These are phyloP conservation scores for Gnathonemus longibarbis DNA, from an alignment of 2,113 vertebrate genomes.

Conservation along the genomic window DNA sequence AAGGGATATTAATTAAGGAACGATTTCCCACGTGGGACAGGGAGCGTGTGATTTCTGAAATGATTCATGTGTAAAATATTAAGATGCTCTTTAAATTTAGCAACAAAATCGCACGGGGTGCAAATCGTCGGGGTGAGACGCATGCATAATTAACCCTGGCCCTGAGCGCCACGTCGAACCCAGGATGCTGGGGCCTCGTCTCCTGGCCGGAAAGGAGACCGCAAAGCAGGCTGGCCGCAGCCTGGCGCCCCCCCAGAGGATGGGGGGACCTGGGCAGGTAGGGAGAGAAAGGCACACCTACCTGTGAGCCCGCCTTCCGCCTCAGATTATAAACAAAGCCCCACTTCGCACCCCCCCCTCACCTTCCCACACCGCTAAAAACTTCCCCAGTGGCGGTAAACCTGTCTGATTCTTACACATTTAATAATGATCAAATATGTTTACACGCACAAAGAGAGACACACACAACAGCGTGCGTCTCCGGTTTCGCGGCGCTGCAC, in stretches of 20 bases:
- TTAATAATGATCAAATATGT: slow-evolving; percentile 49
- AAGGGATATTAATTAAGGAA: neutral
- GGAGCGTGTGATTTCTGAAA: neutral
- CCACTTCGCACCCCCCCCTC: slow-evolving; percentile 13
- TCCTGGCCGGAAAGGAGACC: neutral
- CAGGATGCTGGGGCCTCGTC: neutral
- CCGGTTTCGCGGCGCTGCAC: slow-evolving; percentile 33
- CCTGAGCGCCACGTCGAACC: neutral
- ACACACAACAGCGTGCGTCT: slow-evolving; percentile 36
- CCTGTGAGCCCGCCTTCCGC: slow-evolving; percentile 22
- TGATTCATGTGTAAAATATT: slow-evolving; percentile 14
- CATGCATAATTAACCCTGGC: neutral
- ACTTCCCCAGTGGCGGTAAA: slow-evolving; percentile 36
- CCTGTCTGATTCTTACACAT: slow-evolving; percentile 40
- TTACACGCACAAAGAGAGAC: slow-evolving; percentile 44
- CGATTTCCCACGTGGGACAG: neutral
- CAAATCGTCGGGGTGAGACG: neutral
- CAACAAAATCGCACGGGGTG: neutral
- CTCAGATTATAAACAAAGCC: slow-evolving; percentile 34
- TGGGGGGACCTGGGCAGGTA: neutral
- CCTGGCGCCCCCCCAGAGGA: neutral
- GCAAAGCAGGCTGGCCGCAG: neutral
- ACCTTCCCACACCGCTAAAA: slow-evolving; percentile 5
- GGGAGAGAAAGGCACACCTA: neutral
- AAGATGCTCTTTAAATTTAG: slow-evolving; percentile 9